Conservation (phyloP, 2,888 invertebrate species). For the Athrips mouffetella region DNA sequence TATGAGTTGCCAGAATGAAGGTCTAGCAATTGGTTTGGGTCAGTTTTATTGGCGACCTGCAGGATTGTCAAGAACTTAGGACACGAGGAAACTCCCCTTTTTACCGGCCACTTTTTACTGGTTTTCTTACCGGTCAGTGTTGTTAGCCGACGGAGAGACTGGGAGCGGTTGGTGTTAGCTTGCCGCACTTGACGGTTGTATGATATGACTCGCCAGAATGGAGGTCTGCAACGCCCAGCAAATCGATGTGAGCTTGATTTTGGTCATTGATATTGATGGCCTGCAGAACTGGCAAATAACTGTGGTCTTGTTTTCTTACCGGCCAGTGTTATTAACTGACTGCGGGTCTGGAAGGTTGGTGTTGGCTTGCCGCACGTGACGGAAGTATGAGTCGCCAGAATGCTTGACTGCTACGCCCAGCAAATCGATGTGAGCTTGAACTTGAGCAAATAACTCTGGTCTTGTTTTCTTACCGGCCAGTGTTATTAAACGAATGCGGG, state of each 20-base stretch:
- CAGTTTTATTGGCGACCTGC: no score
- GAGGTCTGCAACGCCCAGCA: conserved; percentile 79
- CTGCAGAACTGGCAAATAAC: no score
- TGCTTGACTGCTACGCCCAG: conserved; percentile 78
- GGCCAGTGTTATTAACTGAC: conserved; percentile 64
- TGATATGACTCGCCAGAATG: conserved; percentile 61
- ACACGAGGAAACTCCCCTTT: no score
- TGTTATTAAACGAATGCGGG: conserved; percentile 62
- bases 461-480: conserved; percentile 53
- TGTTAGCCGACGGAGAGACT: conserved; percentile 62
- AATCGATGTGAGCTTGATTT: no score
- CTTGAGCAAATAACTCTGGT: no score
- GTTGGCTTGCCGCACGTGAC: conserved; percentile 64
- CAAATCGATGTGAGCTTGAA: no score
- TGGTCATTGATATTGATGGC: no score
- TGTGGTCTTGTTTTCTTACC: conserved; percentile 39
- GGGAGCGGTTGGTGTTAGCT: conserved; percentile 56
- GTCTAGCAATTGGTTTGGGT: no score
- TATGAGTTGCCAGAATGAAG: no score
- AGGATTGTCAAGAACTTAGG: no score
- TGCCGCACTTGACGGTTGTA: conserved; percentile 69
- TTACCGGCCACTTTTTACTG: no score
- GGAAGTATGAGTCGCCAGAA: conserved; percentile 63
- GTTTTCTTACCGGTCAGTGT: conserved; percentile 56
- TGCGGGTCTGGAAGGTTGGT: conserved; percentile 61